Evolutionary conservation across 2,113 vertebrate genomes (phyloP), one percentile per base, ranked within the genome.

Genomic region (Clinocottus analis): DNA sequence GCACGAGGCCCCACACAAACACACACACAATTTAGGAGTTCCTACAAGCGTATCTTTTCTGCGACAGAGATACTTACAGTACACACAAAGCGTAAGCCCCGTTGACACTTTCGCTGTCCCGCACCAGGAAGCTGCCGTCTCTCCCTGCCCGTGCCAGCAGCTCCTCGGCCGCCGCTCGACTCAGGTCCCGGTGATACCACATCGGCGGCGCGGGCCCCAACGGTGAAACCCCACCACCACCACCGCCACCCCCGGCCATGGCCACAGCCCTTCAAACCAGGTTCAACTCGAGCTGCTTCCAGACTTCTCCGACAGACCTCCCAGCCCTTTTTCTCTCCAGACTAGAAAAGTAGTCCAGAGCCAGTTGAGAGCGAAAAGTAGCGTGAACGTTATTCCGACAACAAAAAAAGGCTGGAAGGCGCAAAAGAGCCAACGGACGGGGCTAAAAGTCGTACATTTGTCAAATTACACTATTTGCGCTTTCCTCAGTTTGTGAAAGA

Each of bases 161-260:
- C 89, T 98, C 97, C 93, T 98, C 97, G 72, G 97, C 97, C 11
- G 97, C 97, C 0, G 96, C 97, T 39, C 97, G 97, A 91, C 97
- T 98, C 90, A 98, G 94, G 89, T 98, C 97, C 70, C 96, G 95
- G 95, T 98, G 97, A 92, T 97, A 98, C 97, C 97, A 97, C 80
- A 94, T 93, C 70, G 95, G 95, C 62, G 94, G 95, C 14, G 92
- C 92, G 88, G 91, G 90, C 71, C 93, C 93, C 85, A 93, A 45
- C 69, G 91, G 90, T 77, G 91, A 90, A 75, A 87, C 65, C 64
- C 94, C 93, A 27, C 88, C 80, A 13, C 89, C 89, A 71, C 85
- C 92, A 27, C 69, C 84, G 0, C 81, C 93, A 25, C 94, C 92
- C 64, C 93, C 93, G 59, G 96, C 94, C 95, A 96, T 96, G 88